phyloP scores from a whole-genome alignment of 2,888 invertebrate genomes.

The Chaetoderma sp. region DNA sequence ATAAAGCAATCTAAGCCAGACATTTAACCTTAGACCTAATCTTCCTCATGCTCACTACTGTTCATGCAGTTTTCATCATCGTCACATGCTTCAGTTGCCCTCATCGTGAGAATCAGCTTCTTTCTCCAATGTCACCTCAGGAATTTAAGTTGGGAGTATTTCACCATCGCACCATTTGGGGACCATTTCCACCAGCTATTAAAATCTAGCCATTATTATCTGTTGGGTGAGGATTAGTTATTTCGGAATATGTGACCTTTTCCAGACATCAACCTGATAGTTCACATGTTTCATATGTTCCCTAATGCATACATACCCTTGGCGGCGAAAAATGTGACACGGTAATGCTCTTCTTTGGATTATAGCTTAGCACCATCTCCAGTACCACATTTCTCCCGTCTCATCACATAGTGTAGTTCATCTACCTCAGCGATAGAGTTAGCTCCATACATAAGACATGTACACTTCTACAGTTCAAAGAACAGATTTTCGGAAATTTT shows the following conservation, averaged over 20 bases:
- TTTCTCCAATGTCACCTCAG: too few species aligned
- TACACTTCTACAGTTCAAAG: background rate
- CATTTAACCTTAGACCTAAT: too few species aligned
- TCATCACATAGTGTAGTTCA: background rate
- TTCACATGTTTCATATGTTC: constrained; percentile 5
- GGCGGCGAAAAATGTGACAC: background rate
- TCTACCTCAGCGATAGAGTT: background rate
- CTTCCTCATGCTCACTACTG: too few species aligned
- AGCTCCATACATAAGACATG: constrained; percentile 2
- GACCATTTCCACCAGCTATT: background rate
- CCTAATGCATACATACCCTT: background rate
- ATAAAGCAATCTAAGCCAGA: too few species aligned
- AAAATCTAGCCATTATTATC: background rate
- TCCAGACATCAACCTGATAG: constrained; percentile 6
- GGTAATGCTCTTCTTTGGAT: background rate
- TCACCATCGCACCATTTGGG: background rate
- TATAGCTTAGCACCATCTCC: background rate
- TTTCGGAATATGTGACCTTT: background rate
- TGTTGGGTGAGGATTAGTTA: background rate
- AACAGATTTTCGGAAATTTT: background rate
- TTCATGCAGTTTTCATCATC: too few species aligned
- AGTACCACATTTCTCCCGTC: background rate
- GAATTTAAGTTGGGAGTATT: background rate
- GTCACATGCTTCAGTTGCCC: too few species aligned
- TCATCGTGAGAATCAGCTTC: background rate